Evolutionary conservation across 2,113 vertebrate genomes (phyloP), one percentile per base, ranked within the genome.

Genomic region (Oenanthe melanoleuca): DNA sequence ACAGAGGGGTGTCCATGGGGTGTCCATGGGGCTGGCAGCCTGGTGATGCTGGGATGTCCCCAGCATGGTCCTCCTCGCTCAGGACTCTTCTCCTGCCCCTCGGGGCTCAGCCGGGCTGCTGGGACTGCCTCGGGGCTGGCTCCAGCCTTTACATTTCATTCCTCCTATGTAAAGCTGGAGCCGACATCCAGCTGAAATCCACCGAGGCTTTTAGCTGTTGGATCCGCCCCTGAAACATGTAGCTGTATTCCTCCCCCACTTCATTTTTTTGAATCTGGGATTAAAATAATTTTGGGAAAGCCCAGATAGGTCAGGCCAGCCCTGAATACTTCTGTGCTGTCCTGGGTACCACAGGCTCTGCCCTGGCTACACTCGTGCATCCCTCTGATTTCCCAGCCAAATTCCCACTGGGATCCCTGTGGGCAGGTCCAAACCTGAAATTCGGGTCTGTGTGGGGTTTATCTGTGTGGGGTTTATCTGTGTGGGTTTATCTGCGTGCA

Each of bases 401-500:
- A 56, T 44, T 92, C 49, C 82, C 63, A 28, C 55, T 1, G 3
- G 74, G 45, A 91, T 31, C 56, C 15, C 55, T 0, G 0, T 26
- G 22, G 75, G 45, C 26, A 20, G 72, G 21, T 52, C 71, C 59
- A 16, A 29, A 10, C 11, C 22, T 1, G 0, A 10, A 6, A 2
- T 19, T 23, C 14, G 52, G 14, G 17, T 37, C 59, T 50, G 17
- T 3, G 3, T 3, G 37, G 66, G 57, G 8, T 49, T 82, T 33
- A 8, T 29, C 55, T 47, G 37, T 0, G 0, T n/a, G 42, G 14
- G 13, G 14, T 49, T 81, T 33, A 8, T 29, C 56, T 47, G 40
- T 0, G 0, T n/a, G 42, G 44, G 14, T 55, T 83, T 26, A 8
- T 44, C 53, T 64, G 57, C 0, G 0, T 31, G 37, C 24, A 11